Base-by-base conservation (phyloP, 2,113 vertebrate species). In the Phyllopteryx taeniolatus region DNA sequence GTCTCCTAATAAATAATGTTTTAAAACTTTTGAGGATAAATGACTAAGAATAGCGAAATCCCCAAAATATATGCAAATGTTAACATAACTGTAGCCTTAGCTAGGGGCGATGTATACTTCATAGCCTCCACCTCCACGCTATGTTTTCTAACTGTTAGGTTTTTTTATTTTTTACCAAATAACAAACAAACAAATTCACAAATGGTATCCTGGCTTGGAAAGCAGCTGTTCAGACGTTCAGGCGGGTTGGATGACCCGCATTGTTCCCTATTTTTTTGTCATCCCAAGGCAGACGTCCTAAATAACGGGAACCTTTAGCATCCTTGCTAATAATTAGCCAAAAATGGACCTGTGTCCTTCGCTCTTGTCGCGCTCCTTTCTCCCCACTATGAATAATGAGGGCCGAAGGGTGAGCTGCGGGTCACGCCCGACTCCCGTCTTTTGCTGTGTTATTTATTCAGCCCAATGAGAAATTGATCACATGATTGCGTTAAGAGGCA, bases 391-490 rank as follows among this genome's bases (percentile, higher is more conserved):
- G 94, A 98, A 95, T 96, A 95, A 97, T 94, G 94, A 96, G 93
- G 89, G 76, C 44, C 6, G 33, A 91, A 87, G 93, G 97, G 96
- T 98, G 95, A 98, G 94, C 93, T 57, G 91, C 62, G 54, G 96
- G 96, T 99, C 97, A 96, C 86, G 86, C 92, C 89, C 87, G 89
- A 91, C 88, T 95, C 92, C 94, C 94, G 91, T 91, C 95, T 94
- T 61, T 61, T 94, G 93, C 92, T 93, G 92, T 92, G 94, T 96
- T 96, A 98, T 98, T 98, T 97, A 98, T 98, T 96, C 95, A 95
- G 94, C 79, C 94, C 95, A 97, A 98, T 96, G 96, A 96, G 96
- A 97, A 98, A 98, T 98, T 98, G 96, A 98, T 98, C 96, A 96
- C 94, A 95, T 98, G 96, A 98, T 96, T 95, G 95, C 89, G 90